These are phyloP conservation scores for Petrocephalus schoutedeni DNA, from an alignment of 2,797 vertebrate species.

Conservation along the genomic window DNA sequence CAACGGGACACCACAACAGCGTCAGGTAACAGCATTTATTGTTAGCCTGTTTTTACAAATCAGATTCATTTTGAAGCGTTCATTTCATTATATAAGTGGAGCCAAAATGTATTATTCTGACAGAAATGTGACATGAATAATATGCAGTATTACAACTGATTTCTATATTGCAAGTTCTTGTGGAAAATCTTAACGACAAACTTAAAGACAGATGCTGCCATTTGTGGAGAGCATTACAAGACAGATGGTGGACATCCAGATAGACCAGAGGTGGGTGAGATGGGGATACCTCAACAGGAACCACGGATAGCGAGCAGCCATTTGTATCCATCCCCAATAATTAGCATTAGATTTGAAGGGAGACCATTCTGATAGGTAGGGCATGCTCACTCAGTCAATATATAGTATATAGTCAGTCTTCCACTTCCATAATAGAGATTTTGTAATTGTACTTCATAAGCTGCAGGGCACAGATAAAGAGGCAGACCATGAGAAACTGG, in stretches of 20 bases:
- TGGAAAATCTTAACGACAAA: not conserved
- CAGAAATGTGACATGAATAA: not conserved
- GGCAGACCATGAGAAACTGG: not conserved
- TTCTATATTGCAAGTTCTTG: not conserved
- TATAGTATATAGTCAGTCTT: not conserved
- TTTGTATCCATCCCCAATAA: not conserved
- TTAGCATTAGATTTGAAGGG: not conserved
- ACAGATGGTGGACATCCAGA: not conserved
- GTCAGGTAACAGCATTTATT: not conserved
- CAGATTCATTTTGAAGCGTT: not conserved
- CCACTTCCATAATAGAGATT: not conserved
- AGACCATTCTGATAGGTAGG: not conserved
- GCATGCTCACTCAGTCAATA: not conserved
- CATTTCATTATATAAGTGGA: not conserved
- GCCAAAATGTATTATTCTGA: conserved; percentile 6
- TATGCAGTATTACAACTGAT: not conserved
- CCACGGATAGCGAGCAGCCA: not conserved
- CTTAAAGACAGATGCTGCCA: not conserved
- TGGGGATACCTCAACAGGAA: not conserved
- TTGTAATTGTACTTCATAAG: not conserved
- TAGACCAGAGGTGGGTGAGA: not conserved
- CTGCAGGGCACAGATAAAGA: not conserved
- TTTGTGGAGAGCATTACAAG: not conserved
- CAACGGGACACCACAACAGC: not conserved
- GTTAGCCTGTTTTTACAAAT: not conserved